Percentiles rank a stretch among this genome's conserved stretches.
phyloP scores from a whole-genome alignment of 2,888 invertebrate species.

The Diloba caeruleocephala region DNA sequence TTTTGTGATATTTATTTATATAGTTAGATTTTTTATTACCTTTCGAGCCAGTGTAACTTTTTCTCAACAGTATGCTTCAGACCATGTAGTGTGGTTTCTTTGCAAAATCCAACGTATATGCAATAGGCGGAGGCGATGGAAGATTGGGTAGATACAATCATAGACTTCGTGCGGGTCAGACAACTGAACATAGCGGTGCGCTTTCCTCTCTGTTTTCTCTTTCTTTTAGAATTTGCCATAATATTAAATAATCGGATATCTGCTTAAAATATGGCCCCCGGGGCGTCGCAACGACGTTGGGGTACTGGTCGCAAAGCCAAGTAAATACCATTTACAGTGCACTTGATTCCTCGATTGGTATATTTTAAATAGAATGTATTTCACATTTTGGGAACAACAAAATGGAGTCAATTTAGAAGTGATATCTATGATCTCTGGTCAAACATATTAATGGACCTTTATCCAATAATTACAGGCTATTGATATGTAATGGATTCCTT shows the following conservation, averaged over 20 bases:
- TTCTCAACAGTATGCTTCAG: constrained; percentile 82
- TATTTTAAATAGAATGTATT: no score
- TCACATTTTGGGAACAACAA: neutral
- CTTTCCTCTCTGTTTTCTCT: constrained; percentile 43
- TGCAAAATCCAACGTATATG: constrained; percentile 76
- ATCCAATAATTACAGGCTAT: constrained; percentile 15
- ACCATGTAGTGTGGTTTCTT: constrained; percentile 82
- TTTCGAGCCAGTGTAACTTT: constrained; percentile 77
- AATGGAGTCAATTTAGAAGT: neutral
- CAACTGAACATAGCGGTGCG: constrained; percentile 76
- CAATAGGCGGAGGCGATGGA: constrained; percentile 63
- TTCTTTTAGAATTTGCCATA: constrained; percentile 47
- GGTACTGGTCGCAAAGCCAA: no score
- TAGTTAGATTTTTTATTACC: constrained; percentile 60
- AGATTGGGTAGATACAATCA: constrained; percentile 56
- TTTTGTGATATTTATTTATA: constrained; percentile 15
- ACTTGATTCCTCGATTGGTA: no score
- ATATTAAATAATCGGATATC: no score
- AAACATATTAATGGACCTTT: constrained; percentile 2
- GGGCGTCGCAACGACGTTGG: no score
- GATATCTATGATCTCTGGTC: constrained; percentile 12
- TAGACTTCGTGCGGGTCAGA: constrained; percentile 70
- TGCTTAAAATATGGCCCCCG: no score
- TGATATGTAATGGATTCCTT: constrained; percentile 44
- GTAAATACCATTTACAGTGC: no score